phyloP scores from a whole-genome alignment of 2,797 vertebrate genomes.

The Spinus olivaceus region DNA sequence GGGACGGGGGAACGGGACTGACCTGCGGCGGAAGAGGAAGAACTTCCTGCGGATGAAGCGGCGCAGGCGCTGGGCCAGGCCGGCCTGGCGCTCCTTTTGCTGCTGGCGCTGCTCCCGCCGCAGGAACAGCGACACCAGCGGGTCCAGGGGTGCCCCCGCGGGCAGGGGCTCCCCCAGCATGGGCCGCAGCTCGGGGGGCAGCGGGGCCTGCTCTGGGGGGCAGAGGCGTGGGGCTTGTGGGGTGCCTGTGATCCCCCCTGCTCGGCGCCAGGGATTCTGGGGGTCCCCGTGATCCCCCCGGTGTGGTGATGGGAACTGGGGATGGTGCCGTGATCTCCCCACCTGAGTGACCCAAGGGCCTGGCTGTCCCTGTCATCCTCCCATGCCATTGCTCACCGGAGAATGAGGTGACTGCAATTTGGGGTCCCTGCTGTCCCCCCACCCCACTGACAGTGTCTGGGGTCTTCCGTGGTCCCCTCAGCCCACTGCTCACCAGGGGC shows the following conservation, averaged over 20 bases:
- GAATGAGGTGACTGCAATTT: background rate
- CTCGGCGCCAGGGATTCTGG: no score
- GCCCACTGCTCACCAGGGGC: background rate
- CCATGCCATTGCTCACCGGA: background rate
- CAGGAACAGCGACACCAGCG: slow-evolving; percentile 83
- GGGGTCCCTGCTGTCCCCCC: no score
- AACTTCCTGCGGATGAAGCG: slow-evolving; percentile 86
- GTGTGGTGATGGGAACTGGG: background rate
- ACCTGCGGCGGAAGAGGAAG: slow-evolving; percentile 88
- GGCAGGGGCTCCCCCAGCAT: slow-evolving; percentile 75
- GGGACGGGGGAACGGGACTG: background rate
- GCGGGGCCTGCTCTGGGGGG: background rate
- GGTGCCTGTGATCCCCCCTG: no score
- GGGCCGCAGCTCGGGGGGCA: slow-evolving; percentile 83
- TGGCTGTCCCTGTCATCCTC: background rate
- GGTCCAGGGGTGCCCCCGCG: slow-evolving; percentile 78
- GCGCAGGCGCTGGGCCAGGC: slow-evolving; percentile 72
- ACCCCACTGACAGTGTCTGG: accelerated
- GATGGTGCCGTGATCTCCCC: background rate
- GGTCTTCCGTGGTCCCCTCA: no score
- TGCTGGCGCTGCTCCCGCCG: slow-evolving; percentile 83
- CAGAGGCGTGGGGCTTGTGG: no score
- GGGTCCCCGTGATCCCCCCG: no score
- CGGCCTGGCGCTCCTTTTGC: slow-evolving; percentile 79
- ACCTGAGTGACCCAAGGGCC: no score